Evolutionary conservation across 2,113 vertebrate genomes (phyloP).

Genomic region (Tragelaphus scriptus): DNA sequence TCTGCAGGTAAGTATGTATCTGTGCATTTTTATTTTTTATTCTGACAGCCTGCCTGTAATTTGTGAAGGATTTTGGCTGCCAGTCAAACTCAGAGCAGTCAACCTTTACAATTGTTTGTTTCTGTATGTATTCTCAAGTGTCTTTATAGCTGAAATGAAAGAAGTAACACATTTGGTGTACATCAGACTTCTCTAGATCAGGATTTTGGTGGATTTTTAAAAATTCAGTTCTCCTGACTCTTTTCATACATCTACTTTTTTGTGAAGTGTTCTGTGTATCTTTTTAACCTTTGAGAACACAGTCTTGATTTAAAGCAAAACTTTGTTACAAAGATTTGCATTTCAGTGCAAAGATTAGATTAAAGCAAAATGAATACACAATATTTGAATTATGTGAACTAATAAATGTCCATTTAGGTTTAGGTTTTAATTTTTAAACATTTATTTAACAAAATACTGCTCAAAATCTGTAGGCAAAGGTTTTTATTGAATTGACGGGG

Average conservation of each 20-base stretch:
- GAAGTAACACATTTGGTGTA: background rate
- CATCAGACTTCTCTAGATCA: background rate
- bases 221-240: background rate
- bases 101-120: background rate
- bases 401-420: slow-evolving; percentile 30
- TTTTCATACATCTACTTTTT: background rate
- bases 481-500: slow-evolving; percentile 71
- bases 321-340: background rate
- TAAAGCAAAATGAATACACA: background rate
- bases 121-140: slow-evolving; percentile 30
- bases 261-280: background rate
- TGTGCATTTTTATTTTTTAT: slow-evolving; percentile 12
- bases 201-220: background rate
- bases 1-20: background rate
- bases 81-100: slow-evolving; percentile 12
- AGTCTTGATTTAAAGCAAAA: slow-evolving; percentile 25
- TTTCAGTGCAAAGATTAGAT: background rate
- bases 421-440: slow-evolving; percentile 64
- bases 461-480: slow-evolving; percentile 44
- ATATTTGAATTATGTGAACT: background rate
- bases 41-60: slow-evolving; percentile 5
- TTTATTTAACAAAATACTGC: slow-evolving; percentile 63
- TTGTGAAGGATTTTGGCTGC: slow-evolving; percentile 26
- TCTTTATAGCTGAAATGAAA: slow-evolving; percentile 25
- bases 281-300: background rate